Base-by-base conservation (phyloP, 2,888 invertebrate genomes). In the Drosophila diplacantha region DNA sequence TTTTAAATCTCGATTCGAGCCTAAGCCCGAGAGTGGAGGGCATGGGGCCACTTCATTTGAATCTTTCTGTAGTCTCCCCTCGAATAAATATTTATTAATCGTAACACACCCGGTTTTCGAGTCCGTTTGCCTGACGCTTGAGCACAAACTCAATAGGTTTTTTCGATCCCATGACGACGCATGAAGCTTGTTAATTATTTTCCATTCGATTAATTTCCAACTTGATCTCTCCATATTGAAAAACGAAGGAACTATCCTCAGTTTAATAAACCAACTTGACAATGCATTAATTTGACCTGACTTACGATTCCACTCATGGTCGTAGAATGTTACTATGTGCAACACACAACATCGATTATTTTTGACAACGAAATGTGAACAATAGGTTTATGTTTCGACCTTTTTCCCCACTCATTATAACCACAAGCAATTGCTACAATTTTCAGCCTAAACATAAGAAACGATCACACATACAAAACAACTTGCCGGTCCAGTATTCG, bases 401-500 rank as follows among this genome's bases (percentile, higher is more conserved):
- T 46, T 68, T 69, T 64, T 59, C 22, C 46, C 63, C 56, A 9
- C 37, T 8, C 20, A 37, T 18, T 29, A 37, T 26, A 34, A 39
- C 35, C 37, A 65, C 60, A 69, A 46, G 58, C 54, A 73, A 57
- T 67, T 76, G 62, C 52, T 44, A 65, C 52, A 44, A 22, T 44
- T 78, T 72, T 52, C 73, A 68, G 67, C 57, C 32, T 53, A 44
- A 44, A 38, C 62, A 53, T 68, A 74, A 58, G 62, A 65, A 64
- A 69, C 20, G 35, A 43, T 52, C 47, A 69, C 53, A 70, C 55
- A 55, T 58, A 69, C 55, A 67, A 67, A 60, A 74, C 69, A 75
- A 81, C 83, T 85, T 85, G 81, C 86, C 85, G 77, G 77, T 83
- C 81, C 85, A 85, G 85, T 85, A 85, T 85, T 85, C 56, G 67